phyloP scores from a whole-genome alignment of 2,113 vertebrate species.

The Labeo rohita region DNA sequence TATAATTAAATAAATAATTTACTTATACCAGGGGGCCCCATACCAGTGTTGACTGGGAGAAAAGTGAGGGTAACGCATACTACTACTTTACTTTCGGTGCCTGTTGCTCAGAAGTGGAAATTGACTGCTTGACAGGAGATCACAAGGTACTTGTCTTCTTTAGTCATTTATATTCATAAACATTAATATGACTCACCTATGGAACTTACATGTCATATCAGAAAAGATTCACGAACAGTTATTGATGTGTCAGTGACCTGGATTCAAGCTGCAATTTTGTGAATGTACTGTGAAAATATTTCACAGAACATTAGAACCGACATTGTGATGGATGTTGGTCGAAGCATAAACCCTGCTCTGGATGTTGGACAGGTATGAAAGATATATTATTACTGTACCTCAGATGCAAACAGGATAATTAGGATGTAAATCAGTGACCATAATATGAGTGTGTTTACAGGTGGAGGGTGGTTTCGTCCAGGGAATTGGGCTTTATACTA shows the following conservation, averaged over 20 bases:
- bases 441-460: constrained; percentile 53
- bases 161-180: neutral
- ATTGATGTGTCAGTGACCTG: no score
- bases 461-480: constrained; percentile 78
- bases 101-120: constrained; percentile 83
- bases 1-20: neutral
- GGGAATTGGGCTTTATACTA: constrained; percentile 75
- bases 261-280: neutral
- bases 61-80: constrained; percentile 74
- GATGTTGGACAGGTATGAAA: constrained; percentile 76
- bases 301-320: constrained; percentile 79
- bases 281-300: constrained; percentile 31
- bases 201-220: neutral
- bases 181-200: neutral
- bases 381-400: neutral
- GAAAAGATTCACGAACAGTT: neutral
- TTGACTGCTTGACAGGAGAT: constrained; percentile 82
- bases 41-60: constrained; percentile 78
- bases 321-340: constrained; percentile 76
- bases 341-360: constrained; percentile 78
- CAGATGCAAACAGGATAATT: neutral
- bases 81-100: constrained; percentile 80
- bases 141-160: constrained; percentile 73
- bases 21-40: constrained; percentile 73
- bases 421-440: neutral